Base-by-base conservation (phyloP, 2,113 vertebrate species). In the Melospiza georgiana region DNA sequence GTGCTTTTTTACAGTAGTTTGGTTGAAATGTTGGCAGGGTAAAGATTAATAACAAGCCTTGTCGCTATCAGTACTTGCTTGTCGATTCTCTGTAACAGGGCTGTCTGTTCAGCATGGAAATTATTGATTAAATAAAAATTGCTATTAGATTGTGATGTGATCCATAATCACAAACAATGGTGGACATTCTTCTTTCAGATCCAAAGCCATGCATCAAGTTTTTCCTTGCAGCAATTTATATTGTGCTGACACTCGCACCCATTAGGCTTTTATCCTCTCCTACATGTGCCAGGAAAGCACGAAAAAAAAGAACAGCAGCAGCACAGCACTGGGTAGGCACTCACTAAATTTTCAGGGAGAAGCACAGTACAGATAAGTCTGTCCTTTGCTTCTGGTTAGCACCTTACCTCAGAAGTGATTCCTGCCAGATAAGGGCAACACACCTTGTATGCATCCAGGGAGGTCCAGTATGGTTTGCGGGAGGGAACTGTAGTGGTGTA, bases 51-150 rank as follows among this genome's bases (percentile, higher is more conserved):
- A 99, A 98, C 98, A 94, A 97, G 97, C 94, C 97, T 94, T 96
- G 97, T 97, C 69, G 97, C 98, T 99, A 99, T 99, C 99, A 99
- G 98, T 99, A 98, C 98, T 98, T 98, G 98, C 98, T 98, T 99
- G 99, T 99, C 99, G 98, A 99, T 99, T 99, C 98, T 98, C 97
- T 98, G 98, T 98, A 98, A 98, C 98, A 98, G 98, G 98, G 97
- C 98, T 98, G 98, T 99, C 98, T 99, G 98, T 98, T 99, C 98
- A 99, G 98, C 98, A 99, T 99, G 98, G 98, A 99, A 99, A 99
- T 99, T 99, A 99, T 99, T 99, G 99, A 99, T 99, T 99, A 98
- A 98, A 98, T 99, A 99, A 99, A 98, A 99, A 99, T 99, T 98
- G 98, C 98, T 98, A 99, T 99, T 99, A 99, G 98, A 99, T 98